Evolutionary conservation across 2,113 vertebrate species (phyloP).

Genomic region (Pionites leucogaster): DNA sequence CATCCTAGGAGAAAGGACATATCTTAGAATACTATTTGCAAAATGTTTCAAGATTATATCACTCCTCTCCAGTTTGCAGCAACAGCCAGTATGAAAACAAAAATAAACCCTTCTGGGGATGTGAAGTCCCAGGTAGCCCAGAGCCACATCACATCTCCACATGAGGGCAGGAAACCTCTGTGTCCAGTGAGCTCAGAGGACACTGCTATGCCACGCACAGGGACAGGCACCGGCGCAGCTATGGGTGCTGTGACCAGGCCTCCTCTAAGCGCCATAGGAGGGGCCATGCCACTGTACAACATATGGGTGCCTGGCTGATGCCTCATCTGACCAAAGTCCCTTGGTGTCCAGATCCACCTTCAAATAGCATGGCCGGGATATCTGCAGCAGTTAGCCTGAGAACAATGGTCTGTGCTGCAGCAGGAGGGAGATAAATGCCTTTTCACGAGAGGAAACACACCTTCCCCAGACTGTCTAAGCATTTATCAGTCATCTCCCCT

Average conservation of each 20-base stretch:
- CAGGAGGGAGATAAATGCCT: neutral
- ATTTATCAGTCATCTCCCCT: neutral
- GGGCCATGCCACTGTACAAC: accelerated
- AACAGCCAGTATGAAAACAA: accelerated
- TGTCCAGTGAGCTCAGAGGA: accelerated
- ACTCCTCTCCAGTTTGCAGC: neutral
- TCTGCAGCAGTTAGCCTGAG: accelerated
- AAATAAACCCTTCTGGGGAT: neutral
- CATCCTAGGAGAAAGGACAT: neutral
- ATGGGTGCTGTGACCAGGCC: accelerated
- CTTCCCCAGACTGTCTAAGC: neutral
- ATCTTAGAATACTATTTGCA: neutral
- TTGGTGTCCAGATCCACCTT: neutral
- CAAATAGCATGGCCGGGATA: accelerated
- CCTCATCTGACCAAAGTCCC: neutral
- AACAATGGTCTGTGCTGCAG: neutral
- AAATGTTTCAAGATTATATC: neutral
- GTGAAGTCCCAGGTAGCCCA: neutral
- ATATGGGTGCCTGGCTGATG: neutral
- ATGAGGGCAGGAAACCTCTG: accelerated
- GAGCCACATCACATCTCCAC: accelerated
- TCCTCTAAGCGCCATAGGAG: neutral
- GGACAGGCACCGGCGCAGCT: accelerated
- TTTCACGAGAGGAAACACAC: neutral
- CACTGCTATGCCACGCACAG: accelerated